Evolutionary conservation across 2,888 invertebrate genomes (phyloP).

Genomic region (Mechanitis messenoides): DNA sequence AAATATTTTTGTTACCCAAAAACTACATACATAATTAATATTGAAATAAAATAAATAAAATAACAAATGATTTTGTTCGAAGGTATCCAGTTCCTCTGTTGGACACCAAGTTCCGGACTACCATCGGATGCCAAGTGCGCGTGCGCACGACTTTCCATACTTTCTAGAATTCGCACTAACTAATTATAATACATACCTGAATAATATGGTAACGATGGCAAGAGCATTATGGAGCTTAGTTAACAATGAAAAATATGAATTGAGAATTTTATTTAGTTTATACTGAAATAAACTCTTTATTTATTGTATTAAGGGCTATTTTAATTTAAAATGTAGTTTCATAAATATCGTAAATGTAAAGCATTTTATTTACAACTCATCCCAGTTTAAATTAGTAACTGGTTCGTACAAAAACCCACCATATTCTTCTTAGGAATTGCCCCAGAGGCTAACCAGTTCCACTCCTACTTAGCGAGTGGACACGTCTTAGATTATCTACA

Average conservation of each 20-base stretch:
- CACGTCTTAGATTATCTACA: conserved; percentile 11
- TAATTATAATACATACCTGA: background rate
- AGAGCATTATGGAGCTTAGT: background rate
- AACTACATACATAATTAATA: background rate
- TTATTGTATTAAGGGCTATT: no score
- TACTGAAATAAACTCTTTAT: no score
- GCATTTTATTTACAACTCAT: background rate
- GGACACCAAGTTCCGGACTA: conserved; percentile 16
- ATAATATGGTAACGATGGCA: background rate
- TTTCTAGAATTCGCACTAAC: conserved; percentile 15
- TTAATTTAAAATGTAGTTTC: no score
- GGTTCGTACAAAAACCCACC: conserved; percentile 4
- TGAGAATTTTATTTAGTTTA: no score
- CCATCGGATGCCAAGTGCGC: conserved; percentile 17
- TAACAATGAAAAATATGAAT: no score
- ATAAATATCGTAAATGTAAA: background rate
- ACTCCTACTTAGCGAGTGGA: conserved; percentile 9
- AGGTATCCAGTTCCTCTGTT: conserved; percentile 19
- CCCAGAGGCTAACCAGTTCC: conserved; percentile 8
- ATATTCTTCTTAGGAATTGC: conserved; percentile 11
- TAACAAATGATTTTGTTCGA: conserved; percentile 13
- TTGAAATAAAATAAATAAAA: conserved; percentile 2
- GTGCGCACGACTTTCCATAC: conserved; percentile 19
- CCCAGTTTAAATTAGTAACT: background rate
- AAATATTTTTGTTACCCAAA: conserved; percentile 14